Conservation (phyloP, 2,113 vertebrate species). For the Microtus ochrogaster region DNA sequence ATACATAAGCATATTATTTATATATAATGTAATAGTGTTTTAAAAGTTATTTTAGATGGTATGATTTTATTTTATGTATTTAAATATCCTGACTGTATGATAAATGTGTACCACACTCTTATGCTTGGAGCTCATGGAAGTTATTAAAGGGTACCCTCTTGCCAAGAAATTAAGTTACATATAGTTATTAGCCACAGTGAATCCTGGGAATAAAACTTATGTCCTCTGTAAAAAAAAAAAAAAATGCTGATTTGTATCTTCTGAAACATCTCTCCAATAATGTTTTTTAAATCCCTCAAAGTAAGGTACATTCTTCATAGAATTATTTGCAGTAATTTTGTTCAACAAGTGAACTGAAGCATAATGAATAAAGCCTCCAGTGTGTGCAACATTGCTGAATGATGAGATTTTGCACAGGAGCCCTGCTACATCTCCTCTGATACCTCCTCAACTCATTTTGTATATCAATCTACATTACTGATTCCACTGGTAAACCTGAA, state of each 20-base stretch:
- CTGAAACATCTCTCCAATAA: not conserved
- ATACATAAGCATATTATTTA: not conserved
- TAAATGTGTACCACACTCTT: not conserved
- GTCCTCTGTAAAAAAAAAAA: not conserved
- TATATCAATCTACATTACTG: not conserved
- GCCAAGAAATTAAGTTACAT: not conserved
- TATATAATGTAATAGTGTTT: too few relatives aligned
- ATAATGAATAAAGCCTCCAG: not conserved
- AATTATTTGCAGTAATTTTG: not conserved
- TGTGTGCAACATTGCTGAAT: not conserved
- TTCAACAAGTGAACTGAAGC: constrained; percentile 10
- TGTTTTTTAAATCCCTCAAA: not conserved
- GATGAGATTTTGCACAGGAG: not conserved
- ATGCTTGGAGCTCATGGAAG: not conserved
- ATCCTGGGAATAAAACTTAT: not conserved
- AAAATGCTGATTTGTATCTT: not conserved
- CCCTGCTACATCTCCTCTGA: not conserved
- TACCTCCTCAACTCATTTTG: not conserved
- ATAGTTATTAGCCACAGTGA: not conserved
- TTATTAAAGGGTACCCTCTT: not conserved
- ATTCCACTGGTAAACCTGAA: not conserved
- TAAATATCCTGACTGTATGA: not conserved
- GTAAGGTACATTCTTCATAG: not conserved
- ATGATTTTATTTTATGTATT: not conserved
- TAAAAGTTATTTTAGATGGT: not conserved